These are phyloP conservation scores for Arbacia lixula DNA, from an alignment of 53 echinoderm and acorn worm genomes.

Conservation along the genomic window DNA sequence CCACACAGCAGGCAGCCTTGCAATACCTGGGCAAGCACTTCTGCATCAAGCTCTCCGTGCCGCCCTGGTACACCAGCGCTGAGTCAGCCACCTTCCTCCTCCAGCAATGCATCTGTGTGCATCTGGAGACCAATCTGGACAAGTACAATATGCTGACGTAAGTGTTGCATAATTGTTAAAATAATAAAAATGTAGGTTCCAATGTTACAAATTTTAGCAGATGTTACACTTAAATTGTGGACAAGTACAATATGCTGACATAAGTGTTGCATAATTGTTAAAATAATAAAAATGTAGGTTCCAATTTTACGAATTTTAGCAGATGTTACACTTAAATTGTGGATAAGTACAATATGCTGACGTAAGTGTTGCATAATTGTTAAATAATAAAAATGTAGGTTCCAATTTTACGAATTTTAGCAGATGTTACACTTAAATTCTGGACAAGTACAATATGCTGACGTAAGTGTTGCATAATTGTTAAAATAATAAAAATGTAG, in stretches of 20 bases:
- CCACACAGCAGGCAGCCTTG: conserved; percentile 57
- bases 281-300: too few relatives aligned
- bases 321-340: too few relatives aligned
- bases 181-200: too few relatives aligned
- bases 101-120: conserved; percentile 84
- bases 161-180: conserved; percentile 3
- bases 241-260: neutral
- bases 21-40: conserved; percentile 82
- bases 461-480: conserved; percentile 63
- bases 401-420: too few relatives aligned
- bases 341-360: too few relatives aligned
- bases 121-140: conserved; percentile 72
- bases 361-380: too few relatives aligned
- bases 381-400: too few relatives aligned
- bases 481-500: too few relatives aligned
- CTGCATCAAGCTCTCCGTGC: conserved; percentile 75
- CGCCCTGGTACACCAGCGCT: conserved; percentile 76
- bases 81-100: conserved; percentile 72
- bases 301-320: too few relatives aligned
- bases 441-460: conserved; percentile 83
- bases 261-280: neutral
- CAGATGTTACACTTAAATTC: too few relatives aligned
- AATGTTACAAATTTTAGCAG: too few relatives aligned
- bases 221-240: too few relatives aligned
- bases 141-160: conserved; percentile 90